Conservation (phyloP, 2,888 invertebrate genomes). For the Acronicta psi region DNA sequence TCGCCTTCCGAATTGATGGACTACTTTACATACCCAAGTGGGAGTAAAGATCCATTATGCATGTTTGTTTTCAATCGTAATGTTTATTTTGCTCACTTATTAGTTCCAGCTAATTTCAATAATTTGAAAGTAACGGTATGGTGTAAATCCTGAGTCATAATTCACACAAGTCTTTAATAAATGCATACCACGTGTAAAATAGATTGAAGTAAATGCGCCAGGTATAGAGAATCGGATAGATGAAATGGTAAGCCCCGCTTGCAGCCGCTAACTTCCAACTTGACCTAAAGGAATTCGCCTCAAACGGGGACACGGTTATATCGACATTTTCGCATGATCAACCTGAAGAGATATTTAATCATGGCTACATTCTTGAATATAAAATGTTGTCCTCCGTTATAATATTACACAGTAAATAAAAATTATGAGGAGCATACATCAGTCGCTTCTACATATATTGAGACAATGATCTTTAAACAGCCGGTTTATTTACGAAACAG, state of each 20-base stretch:
- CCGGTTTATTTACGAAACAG: slow-evolving; percentile 67
- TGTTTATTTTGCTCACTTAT: slow-evolving; percentile 41
- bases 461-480: slow-evolving; percentile 65
- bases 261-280: slow-evolving; percentile 26
- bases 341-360: slow-evolving; percentile 35
- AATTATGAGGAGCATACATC: slow-evolving; percentile 46
- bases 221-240: slow-evolving; percentile 34
- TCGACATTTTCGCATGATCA: slow-evolving; percentile 35
- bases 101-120: slow-evolving; percentile 34
- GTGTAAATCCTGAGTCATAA: slow-evolving; percentile 21
- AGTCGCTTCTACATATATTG: slow-evolving; percentile 60
- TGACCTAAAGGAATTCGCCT: slow-evolving; percentile 40
- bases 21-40: slow-evolving; percentile 31
- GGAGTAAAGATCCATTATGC: slow-evolving; percentile 35
- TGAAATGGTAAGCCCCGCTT: slow-evolving; percentile 9
- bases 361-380: slow-evolving; percentile 40
- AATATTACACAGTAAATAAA: slow-evolving; percentile 45
- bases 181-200: slow-evolving; percentile 18
- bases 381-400: slow-evolving; percentile 31
- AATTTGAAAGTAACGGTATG: slow-evolving; percentile 21
- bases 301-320: slow-evolving; percentile 35
- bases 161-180: slow-evolving; percentile 1
- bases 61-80: slow-evolving; percentile 39
- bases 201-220: slow-evolving; percentile 18
- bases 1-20: slow-evolving; percentile 34